Conservation (phyloP, 2,113 vertebrate species). For the Indicator maculatus region DNA sequence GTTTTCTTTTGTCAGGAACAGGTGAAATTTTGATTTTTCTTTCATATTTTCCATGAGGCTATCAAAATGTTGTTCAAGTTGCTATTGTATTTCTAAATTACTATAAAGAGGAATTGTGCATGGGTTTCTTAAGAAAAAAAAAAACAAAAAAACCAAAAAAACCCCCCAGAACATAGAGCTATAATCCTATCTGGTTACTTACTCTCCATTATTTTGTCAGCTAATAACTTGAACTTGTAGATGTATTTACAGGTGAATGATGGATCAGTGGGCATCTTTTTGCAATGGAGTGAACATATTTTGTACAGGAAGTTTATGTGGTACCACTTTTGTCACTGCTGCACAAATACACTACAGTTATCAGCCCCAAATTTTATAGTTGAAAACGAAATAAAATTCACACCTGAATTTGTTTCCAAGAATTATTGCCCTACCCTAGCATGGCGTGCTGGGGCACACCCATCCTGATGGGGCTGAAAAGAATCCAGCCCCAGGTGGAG, state of each 20-base stretch:
- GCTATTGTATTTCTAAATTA: neutral
- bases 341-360: neutral
- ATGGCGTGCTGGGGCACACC: no score
- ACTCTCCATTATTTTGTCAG: neutral
- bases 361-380: neutral
- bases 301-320: neutral
- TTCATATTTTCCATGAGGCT: neutral
- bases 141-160: neutral
- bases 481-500: no score
- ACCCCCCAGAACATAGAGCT: neutral
- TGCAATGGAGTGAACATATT: neutral
- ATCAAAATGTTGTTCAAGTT: neutral
- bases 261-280: neutral
- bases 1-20: neutral
- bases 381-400: neutral
- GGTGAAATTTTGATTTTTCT: neutral
- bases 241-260: neutral
- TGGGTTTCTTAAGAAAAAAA: neutral
- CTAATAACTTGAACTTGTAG: neutral
- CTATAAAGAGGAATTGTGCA: neutral
- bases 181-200: neutral
- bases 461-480: no score
- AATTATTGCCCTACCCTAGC: neutral
- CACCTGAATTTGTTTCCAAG: neutral
- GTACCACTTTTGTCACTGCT: neutral